Evolutionary conservation across 2,888 invertebrate species (phyloP), one percentile per base, ranked within the genome.

Genomic region (Acleris literana): DNA sequence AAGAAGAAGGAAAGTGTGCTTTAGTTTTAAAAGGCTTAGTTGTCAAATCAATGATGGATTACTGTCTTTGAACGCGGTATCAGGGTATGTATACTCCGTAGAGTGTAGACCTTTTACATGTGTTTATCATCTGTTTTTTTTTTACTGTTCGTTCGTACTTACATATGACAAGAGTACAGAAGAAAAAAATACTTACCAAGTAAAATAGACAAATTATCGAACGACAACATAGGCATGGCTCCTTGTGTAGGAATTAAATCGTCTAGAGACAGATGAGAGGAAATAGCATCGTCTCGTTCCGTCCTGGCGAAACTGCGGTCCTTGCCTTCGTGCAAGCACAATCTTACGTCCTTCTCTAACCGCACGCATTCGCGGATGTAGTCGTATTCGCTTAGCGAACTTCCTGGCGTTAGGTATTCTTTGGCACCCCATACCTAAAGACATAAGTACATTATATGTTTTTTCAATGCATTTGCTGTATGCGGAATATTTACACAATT

Each of bases 301-400:
- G 96, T 96, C 81, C 98, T 93, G 0, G 96, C 95, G 71, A 95
- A 94, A 70, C 96, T 94, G 63, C 94, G 94, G 71, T 95, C 94
- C 43, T 93, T 93, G 73, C 96, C 96, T 49, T 95, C 93, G 69
- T 94, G 94, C 1, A 96, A 83, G 59, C 94, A 95, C 69, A 97
- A 84, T 46, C 94, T 92, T 2, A 98, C 96, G 86, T 98, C 98
- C 80, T 96, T 95, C 83, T 99, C 98, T 78, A 98, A 88, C 80
- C 99, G 98, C 66, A 98, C 96, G 84, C 99, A 98, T 77, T 96
- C 96, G 77, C 99, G 97, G 63, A 99, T 96, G 83, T 98, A 98
- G 84, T 98, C 97, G 84, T 98, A 97, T 83, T 98, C 97, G 69
- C 96, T 96, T 43, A 99, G 93, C 13, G 95, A 94, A 44, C 97